Percentiles rank a stretch among this genome's conserved stretches.
These are phyloP conservation scores for Tenebrio molitor DNA, from an alignment of 1,140 invertebrate genomes.

Conservation along the genomic window DNA sequence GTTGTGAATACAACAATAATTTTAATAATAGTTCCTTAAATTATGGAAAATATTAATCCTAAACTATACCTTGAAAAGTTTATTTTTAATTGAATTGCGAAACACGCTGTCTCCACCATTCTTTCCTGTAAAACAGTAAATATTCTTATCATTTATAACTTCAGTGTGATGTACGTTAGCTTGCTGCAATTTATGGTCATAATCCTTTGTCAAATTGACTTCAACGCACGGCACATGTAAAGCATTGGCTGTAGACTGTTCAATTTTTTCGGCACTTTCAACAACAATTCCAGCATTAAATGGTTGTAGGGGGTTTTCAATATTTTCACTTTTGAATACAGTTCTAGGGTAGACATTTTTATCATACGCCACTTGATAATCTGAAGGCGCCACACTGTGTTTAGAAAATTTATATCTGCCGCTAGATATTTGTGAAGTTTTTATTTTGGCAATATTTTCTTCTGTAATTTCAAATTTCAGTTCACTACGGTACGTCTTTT, in stretches of 20 bases:
- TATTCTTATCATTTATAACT: too few species aligned
- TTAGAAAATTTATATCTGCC: slow-evolving; percentile 30
- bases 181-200: too few species aligned
- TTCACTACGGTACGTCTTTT: slow-evolving; percentile 10
- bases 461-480: slow-evolving; percentile 8
- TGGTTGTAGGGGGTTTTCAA: slow-evolving; percentile 8
- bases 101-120: background rate
- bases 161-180: too few species aligned
- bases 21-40: too few species aligned
- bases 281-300: background rate
- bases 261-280: background rate
- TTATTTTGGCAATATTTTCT: slow-evolving; percentile 13
- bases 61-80: slow-evolving; percentile 50
- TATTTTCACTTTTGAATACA: slow-evolving; percentile 19
- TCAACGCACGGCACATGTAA: too few species aligned
- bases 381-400: slow-evolving; percentile 45
- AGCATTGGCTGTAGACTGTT: too few species aligned
- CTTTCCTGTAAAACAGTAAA: too few species aligned
- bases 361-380: slow-evolving; percentile 43
- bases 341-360: slow-evolving; percentile 42
- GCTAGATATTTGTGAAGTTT: slow-evolving; percentile 23
- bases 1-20: too few species aligned
- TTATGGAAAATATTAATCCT: background rate
- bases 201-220: too few species aligned
- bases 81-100: slow-evolving; percentile 40